These are phyloP conservation scores for Diachrysia chrysitis DNA, from an alignment of 2,888 invertebrate genomes.

Conservation along the genomic window DNA sequence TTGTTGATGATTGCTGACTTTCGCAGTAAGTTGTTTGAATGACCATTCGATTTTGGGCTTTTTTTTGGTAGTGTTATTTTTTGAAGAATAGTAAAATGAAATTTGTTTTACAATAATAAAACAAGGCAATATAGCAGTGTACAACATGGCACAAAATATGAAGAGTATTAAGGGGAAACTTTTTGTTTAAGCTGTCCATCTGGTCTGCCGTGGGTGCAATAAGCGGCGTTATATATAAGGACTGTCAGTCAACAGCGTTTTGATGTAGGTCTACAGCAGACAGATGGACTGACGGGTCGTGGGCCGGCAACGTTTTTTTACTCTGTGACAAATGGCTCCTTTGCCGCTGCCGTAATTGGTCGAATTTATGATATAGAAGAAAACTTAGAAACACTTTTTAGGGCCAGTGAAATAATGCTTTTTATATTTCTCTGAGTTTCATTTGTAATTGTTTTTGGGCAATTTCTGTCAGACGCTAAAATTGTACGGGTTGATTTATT, in stretches of 20 bases:
- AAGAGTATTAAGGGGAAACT: conserved; percentile 21
- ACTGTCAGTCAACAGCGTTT: conserved; percentile 79
- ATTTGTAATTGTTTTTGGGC: conserved; percentile 29
- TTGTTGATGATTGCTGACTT: no score
- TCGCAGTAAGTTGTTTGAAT: no score
- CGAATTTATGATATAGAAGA: conserved; percentile 74
- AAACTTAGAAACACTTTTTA: conserved; percentile 56
- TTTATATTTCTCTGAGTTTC: conserved; percentile 22
- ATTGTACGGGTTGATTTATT: conserved; percentile 16
- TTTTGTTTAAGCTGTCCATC: conserved; percentile 38
- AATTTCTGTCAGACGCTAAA: conserved; percentile 20
- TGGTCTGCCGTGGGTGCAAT: conserved; percentile 61
- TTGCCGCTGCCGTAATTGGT: conserved; percentile 78
- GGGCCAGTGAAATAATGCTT: conserved; percentile 30
- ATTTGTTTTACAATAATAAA: neutral
- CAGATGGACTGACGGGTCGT: conserved; percentile 81
- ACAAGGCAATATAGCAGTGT: neutral
- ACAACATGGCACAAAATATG: conserved; percentile 13
- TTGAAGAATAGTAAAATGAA: neutral
- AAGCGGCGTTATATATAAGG: conserved; percentile 76
- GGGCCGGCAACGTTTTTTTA: conserved; percentile 74
- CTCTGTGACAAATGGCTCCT: conserved; percentile 81
- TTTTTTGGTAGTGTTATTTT: no score
- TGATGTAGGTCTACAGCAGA: conserved; percentile 79
- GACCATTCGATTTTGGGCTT: no score